phyloP scores from a whole-genome alignment of 2,113 vertebrate species.

The Scatophagus argus region DNA sequence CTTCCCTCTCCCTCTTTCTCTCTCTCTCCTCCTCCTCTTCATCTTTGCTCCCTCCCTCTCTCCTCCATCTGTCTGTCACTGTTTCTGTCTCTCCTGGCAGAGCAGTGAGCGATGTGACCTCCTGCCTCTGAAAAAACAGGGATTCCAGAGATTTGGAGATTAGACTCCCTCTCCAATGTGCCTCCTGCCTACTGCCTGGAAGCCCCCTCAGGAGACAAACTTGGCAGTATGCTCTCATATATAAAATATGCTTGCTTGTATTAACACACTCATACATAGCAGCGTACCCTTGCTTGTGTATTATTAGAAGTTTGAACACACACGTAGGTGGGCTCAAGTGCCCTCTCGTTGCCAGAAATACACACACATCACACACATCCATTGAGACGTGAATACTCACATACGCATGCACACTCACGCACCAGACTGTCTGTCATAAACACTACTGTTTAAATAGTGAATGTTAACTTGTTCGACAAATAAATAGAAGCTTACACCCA shows the following conservation, averaged over 20 bases:
- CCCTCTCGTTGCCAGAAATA: slow-evolving; percentile 24
- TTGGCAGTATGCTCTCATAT: slow-evolving; percentile 19
- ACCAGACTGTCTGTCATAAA: slow-evolving; percentile 27
- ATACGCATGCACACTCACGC: slow-evolving; percentile 40
- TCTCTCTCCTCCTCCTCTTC: slow-evolving; percentile 19
- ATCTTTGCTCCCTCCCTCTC: slow-evolving; percentile 34
- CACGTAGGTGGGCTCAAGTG: slow-evolving; percentile 42
- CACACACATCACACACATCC: slow-evolving; percentile 23
- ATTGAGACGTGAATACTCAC: slow-evolving; percentile 32
- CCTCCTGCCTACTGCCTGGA: slow-evolving; percentile 34
- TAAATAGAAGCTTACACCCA: slow-evolving; percentile 5
- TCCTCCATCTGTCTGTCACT: slow-evolving; percentile 50
- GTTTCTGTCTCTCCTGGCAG: slow-evolving; percentile 45
- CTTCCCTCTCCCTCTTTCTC: slow-evolving; percentile 14
- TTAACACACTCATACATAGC: slow-evolving; percentile 25
- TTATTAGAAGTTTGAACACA: slow-evolving; percentile 41
- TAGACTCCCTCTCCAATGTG: slow-evolving; percentile 18
- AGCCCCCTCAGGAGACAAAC: slow-evolving; percentile 51
- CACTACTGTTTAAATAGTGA: slow-evolving; percentile 13
- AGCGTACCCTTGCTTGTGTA: slow-evolving; percentile 20
- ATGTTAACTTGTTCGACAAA: slow-evolving; percentile 31
- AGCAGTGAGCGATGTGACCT: slow-evolving; percentile 62
- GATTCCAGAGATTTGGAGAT: slow-evolving; percentile 68
- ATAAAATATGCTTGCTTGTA: slow-evolving; percentile 15
- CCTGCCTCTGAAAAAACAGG: slow-evolving; percentile 56